phyloP scores from a whole-genome alignment of 2,797 vertebrate genomes.

The Coreius guichenoti region DNA sequence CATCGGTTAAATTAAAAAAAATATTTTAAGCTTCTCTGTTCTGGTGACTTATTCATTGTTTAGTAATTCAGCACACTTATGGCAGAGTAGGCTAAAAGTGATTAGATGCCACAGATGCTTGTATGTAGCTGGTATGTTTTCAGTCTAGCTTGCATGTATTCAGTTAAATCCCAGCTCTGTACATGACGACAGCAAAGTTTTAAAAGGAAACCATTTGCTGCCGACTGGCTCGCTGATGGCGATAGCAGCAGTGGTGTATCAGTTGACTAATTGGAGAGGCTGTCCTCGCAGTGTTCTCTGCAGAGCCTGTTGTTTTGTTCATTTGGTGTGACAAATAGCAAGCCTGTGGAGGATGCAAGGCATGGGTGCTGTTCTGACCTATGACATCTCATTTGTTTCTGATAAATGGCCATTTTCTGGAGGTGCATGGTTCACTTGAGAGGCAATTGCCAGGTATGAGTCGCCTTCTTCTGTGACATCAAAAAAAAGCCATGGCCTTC shows the following conservation, averaged over 20 bases:
- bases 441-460: conserved; percentile 69
- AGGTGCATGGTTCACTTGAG: conserved; percentile 68
- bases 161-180: conserved; percentile 48
- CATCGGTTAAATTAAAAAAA: conserved; percentile 1
- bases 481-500: conserved; percentile 42
- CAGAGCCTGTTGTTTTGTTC: conserved; percentile 67
- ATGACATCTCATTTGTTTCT: conserved; percentile 70
- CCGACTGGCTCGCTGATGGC: conserved; percentile 42
- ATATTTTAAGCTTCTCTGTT: conserved; percentile 2
- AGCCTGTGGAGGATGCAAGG: conserved; percentile 69
- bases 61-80: conserved; percentile 16
- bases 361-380: conserved; percentile 67
- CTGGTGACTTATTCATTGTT: conserved; percentile 14
- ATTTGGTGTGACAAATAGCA: conserved; percentile 72
- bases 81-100: background rate
- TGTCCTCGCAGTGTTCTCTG: conserved; percentile 51
- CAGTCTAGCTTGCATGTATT: conserved; percentile 29
- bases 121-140: conserved; percentile 22
- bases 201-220: conserved; percentile 40
- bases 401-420: conserved; percentile 68
- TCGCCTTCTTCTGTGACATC: conserved; percentile 47
- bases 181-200: conserved; percentile 29
- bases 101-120: conserved; percentile 20
- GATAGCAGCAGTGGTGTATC: conserved; percentile 53
- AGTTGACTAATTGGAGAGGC: conserved; percentile 65